phyloP scores from a whole-genome alignment of 35 echinoderm and acorn worm genomes.

The Hemicentrotus pulcherrimus region DNA sequence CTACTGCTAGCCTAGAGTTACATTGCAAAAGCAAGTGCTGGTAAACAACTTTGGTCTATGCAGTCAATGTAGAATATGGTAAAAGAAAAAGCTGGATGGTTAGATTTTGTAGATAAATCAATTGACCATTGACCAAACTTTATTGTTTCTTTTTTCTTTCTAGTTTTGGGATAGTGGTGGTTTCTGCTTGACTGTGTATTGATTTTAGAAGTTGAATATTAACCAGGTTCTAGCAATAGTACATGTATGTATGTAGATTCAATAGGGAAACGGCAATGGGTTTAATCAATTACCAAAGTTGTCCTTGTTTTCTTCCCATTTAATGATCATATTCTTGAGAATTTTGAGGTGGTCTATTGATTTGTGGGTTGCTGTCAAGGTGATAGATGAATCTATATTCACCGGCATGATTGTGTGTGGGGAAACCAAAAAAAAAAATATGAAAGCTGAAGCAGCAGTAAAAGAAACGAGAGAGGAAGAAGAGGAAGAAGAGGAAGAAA shows the following conservation, averaged over 20 bases:
- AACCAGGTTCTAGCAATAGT: background rate
- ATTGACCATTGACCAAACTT: conserved; percentile 8
- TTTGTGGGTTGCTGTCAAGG: background rate
- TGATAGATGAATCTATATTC: background rate
- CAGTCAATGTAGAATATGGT: background rate
- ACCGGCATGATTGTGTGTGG: too few relatives aligned
- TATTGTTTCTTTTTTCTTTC: background rate
- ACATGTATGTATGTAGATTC: background rate
- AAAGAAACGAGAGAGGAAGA: too few relatives aligned
- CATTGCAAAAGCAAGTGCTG: background rate
- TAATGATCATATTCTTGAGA: background rate
- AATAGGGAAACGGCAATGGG: background rate
- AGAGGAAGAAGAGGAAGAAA: too few relatives aligned
- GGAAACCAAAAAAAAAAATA: too few relatives aligned
- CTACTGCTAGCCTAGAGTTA: too few relatives aligned
- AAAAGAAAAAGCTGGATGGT: background rate
- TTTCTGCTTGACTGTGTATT: background rate
- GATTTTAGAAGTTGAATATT: background rate
- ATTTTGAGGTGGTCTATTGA: background rate
- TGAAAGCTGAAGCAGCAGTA: too few relatives aligned
- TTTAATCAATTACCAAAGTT: background rate
- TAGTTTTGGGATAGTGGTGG: background rate
- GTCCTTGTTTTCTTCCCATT: background rate
- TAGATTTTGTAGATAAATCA: conserved; percentile 3
- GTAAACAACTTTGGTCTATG: background rate